Percentiles rank a stretch among this genome's conserved stretches.
These are phyloP conservation scores for Drosophila kepulauana DNA, from an alignment of 1,140 invertebrate species.

Conservation along the genomic window DNA sequence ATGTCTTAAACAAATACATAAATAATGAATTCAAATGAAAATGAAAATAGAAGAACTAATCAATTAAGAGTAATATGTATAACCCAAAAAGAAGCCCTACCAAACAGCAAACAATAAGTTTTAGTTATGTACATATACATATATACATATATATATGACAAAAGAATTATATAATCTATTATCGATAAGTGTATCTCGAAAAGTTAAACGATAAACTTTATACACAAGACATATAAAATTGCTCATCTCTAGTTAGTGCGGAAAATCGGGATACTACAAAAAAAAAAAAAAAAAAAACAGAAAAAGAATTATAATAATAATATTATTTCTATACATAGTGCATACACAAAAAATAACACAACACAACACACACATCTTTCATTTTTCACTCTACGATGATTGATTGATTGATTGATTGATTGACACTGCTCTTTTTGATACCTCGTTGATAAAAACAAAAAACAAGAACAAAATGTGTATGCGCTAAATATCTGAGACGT, in stretches of 20 bases:
- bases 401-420: neutral
- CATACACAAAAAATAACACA: neutral
- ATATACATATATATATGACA: constrained; percentile 11
- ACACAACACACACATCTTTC: neutral
- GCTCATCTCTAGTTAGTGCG: constrained; percentile 35
- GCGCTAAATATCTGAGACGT: neutral
- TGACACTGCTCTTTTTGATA: constrained; percentile 59
- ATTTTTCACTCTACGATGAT: neutral
- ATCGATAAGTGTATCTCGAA: constrained; percentile 21
- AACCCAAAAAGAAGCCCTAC: constrained; percentile 23
- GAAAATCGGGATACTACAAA: constrained; percentile 27
- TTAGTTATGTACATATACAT: constrained; percentile 25
- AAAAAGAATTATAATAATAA: constrained; percentile 5
- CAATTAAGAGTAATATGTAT: constrained; percentile 22
- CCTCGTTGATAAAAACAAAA: constrained; percentile 33
- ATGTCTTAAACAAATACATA: neutral
- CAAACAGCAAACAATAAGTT: constrained; percentile 23
- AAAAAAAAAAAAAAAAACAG: constrained; percentile 14
- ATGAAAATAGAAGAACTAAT: constrained; percentile 11
- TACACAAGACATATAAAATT: constrained; percentile 34
- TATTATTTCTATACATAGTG: constrained; percentile 1
- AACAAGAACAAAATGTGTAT: constrained; percentile 30
- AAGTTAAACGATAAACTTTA: constrained; percentile 20
- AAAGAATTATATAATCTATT: constrained; percentile 5
- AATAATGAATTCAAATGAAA: neutral